Conservation (phyloP, 2,113 vertebrate genomes). For the Okapia johnstoni region DNA sequence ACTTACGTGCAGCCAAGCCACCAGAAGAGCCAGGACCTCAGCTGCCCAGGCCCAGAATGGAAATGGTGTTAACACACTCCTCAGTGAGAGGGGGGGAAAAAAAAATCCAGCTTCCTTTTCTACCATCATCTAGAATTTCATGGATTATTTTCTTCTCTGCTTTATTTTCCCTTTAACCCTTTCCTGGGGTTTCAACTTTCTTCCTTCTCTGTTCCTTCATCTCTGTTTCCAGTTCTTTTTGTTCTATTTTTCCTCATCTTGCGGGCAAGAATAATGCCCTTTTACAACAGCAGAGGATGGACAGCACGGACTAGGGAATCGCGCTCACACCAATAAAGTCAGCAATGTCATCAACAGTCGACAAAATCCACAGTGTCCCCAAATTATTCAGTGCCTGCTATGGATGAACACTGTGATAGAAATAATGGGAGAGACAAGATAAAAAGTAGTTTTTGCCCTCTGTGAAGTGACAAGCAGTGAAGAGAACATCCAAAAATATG, state of each 20-base stretch:
- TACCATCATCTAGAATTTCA: neutral
- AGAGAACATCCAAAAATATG: neutral
- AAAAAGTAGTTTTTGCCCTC: neutral
- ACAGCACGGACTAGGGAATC: neutral
- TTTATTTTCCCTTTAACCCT: neutral
- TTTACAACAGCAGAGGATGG: neutral
- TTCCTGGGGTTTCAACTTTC: neutral
- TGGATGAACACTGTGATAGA: neutral
- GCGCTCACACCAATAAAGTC: neutral
- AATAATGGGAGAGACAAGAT: neutral
- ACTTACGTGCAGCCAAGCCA: neutral
- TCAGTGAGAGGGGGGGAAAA: neutral
- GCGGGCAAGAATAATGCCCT: neutral
- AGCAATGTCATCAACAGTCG: neutral
- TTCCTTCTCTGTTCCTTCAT: neutral
- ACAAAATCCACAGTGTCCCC: slow-evolving; percentile 12
- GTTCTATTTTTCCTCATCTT: neutral
- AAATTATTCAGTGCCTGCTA: neutral
- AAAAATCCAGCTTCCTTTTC: neutral
- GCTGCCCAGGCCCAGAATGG: neutral
- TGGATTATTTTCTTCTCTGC: neutral
- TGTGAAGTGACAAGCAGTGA: neutral
- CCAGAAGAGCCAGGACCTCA: neutral
- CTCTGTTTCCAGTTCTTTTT: neutral
- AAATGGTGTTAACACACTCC: neutral